phyloP scores from a whole-genome alignment of 37 sponge, comb jelly and placozoan species.

The Geodia barretti region DNA sequence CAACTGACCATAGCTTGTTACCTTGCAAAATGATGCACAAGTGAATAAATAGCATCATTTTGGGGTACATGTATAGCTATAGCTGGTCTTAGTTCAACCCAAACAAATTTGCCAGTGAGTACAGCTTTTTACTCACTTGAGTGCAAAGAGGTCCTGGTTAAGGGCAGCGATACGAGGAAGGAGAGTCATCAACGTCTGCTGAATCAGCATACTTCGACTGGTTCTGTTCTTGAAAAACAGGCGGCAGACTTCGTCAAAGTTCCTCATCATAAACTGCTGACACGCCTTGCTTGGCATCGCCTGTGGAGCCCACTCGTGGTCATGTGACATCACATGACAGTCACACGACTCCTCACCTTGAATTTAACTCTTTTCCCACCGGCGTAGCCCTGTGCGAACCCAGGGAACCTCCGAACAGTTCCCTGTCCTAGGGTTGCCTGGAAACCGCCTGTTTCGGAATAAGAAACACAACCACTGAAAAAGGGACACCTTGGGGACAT shows the following conservation, averaged over 20 bases:
- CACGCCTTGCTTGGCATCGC: slow-evolving; percentile 43
- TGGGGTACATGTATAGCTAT: no score
- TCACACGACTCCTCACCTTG: slow-evolving; percentile 15
- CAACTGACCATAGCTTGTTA: no score
- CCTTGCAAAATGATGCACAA: no score
- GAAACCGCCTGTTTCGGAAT: neutral
- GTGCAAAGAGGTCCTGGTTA: slow-evolving; percentile 68
- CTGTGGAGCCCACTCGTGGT: no score
- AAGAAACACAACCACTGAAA: neutral
- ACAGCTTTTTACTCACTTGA: slow-evolving; percentile 43
- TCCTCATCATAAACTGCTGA: slow-evolving; percentile 47
- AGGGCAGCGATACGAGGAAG: slow-evolving; percentile 89
- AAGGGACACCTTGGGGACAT: no score
- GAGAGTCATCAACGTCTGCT: slow-evolving; percentile 64
- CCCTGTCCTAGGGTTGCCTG: neutral
- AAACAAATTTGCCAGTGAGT: no score
- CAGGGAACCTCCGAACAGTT: slow-evolving; percentile 44
- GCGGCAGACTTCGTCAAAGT: slow-evolving; percentile 71
- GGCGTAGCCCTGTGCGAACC: slow-evolving; percentile 36
- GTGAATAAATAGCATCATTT: no score
- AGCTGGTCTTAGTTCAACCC: no score
- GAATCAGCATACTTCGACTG: slow-evolving; percentile 70
- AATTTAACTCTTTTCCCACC: slow-evolving; percentile 40
- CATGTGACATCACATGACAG: no score
- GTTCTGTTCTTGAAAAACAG: slow-evolving; percentile 54